Conservation (phyloP, 2,797 vertebrate genomes). For the Synaphobranchus kaupii region DNA sequence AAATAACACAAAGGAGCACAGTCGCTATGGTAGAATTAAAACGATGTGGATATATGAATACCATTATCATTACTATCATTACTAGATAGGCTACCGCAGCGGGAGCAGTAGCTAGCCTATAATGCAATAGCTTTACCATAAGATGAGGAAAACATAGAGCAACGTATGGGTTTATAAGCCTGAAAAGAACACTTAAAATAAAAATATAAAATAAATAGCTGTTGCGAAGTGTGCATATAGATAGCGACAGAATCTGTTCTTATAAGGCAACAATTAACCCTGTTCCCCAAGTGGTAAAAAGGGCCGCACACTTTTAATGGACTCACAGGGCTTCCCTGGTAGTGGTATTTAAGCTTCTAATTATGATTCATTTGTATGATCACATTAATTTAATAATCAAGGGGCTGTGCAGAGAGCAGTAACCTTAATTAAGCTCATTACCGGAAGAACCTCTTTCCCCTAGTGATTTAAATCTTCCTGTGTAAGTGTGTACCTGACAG, state of each 20-base stretch:
- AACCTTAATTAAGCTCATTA: constrained; percentile 95
- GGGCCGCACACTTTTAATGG: constrained; percentile 47
- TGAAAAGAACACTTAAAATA: background rate
- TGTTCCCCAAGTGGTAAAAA: background rate
- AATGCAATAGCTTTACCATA: background rate
- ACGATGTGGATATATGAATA: background rate
- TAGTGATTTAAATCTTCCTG: constrained; percentile 66
- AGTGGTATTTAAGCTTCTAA: constrained; percentile 79
- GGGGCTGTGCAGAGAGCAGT: constrained; percentile 83
- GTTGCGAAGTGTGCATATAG: background rate
- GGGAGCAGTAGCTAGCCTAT: background rate
- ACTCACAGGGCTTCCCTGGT: constrained; percentile 57
- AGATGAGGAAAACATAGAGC: background rate
- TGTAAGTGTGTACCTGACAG: constrained; percentile 61
- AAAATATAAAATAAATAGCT: background rate
- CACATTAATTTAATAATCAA: constrained; percentile 95
- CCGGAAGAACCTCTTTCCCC: constrained; percentile 62
- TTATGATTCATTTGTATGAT: constrained; percentile 88
- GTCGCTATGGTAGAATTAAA: constrained; percentile 5
- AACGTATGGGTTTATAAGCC: background rate
- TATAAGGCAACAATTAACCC: constrained; percentile 24
- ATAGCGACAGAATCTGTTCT: background rate
- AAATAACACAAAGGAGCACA: background rate
- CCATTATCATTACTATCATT: constrained; percentile 11
- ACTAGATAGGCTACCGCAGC: background rate